phyloP scores from a whole-genome alignment of 2,797 vertebrate species.

The Sebastes matsubarae region DNA sequence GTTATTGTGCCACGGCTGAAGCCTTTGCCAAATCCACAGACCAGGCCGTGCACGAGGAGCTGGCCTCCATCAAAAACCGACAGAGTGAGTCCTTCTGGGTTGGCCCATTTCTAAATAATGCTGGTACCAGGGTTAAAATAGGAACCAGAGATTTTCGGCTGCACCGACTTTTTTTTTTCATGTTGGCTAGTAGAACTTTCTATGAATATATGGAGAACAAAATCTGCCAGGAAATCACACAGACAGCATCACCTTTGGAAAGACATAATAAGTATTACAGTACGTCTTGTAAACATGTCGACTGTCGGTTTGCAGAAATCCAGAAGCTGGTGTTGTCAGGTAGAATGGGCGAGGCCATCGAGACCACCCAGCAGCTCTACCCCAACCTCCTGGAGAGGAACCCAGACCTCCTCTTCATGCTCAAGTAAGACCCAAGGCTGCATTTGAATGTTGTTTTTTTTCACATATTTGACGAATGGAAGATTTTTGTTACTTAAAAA shows the following conservation, averaged over 20 bases:
- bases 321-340: conserved; percentile 97
- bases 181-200: too few relatives aligned
- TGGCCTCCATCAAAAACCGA: conserved; percentile 97
- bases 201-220: too few relatives aligned
- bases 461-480: rapidly evolving
- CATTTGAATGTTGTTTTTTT: neutral
- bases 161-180: too few relatives aligned
- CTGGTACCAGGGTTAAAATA: neutral
- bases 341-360: conserved; percentile 96
- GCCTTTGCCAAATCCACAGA: conserved; percentile 97
- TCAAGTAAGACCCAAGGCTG: conserved; percentile 86
- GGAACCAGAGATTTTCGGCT: neutral
- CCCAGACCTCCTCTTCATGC: conserved; percentile 96
- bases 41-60: conserved; percentile 96
- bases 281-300: too few relatives aligned
- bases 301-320: conserved; percentile 85
- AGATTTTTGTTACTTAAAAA: rapidly evolving
- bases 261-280: too few relatives aligned
- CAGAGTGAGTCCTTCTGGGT: conserved; percentile 89
- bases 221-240: too few relatives aligned
- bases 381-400: conserved; percentile 95
- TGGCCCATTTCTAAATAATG: neutral
- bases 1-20: conserved; percentile 95
- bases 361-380: conserved; percentile 95
- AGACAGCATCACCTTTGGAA: too few relatives aligned